Conservation (phyloP, 2,888 invertebrate species). For the Trachelus stipa region DNA sequence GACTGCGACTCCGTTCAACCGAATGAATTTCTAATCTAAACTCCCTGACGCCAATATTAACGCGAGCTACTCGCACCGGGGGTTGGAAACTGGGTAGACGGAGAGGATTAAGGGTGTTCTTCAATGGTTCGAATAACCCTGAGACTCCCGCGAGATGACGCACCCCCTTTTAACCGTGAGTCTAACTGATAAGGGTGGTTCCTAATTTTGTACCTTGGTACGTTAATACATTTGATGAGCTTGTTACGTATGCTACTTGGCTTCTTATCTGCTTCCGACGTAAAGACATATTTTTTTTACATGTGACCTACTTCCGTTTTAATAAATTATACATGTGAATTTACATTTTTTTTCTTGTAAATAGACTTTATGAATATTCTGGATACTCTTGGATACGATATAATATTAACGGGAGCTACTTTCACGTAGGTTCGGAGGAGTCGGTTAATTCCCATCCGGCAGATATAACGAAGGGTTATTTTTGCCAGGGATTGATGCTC, state of each 20-base stretch:
- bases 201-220: background rate
- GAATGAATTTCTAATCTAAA: constrained; percentile 26
- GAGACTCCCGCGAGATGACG: background rate
- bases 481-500: constrained; percentile 32
- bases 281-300: too few relatives aligned
- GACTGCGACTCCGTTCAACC: constrained; percentile 4
- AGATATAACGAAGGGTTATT: constrained; percentile 19
- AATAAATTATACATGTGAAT: too few relatives aligned
- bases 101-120: background rate
- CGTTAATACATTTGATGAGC: background rate
- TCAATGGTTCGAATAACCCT: background rate
- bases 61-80: background rate
- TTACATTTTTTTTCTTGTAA: background rate
- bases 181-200: background rate
- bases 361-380: too few relatives aligned
- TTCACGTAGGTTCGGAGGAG: background rate
- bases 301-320: background rate
- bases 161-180: background rate
- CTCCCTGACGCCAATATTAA: constrained; percentile 22
- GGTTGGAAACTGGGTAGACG: background rate
- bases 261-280: background rate
- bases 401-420: background rate
- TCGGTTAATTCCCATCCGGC: background rate
- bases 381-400: too few relatives aligned
- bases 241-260: background rate